Base-by-base conservation (phyloP, 2,113 vertebrate species). In the Ameiurus melas region DNA sequence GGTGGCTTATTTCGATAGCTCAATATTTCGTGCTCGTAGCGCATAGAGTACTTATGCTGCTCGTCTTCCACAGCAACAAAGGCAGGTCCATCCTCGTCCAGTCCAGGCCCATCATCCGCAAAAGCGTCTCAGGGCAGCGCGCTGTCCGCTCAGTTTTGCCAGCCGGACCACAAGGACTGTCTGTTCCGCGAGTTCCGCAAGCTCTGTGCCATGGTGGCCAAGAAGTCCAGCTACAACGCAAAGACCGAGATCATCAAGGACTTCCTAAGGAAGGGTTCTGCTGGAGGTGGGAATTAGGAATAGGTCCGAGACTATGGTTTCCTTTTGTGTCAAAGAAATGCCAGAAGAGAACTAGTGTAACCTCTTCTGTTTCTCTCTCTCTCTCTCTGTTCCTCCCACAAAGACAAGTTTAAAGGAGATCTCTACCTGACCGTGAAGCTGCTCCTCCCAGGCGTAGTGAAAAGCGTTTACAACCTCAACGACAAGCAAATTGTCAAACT, bases 401-500 rank as follows among this genome's bases (percentile, higher is more conserved):
- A 88, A 99, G 98, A 99, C 94, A 97, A 97, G 89, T 99, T 99
- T 93, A 97, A 93, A 0, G 98, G 98, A 7, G 97, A 99, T 7
- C 93, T 99, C 5, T 99, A 96, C 93, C 93, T 99, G 90, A 99
- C 98, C 0, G 96, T 99, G 91, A 99, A 99, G 92, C 92, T 99
- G 91, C 95, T 99, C 22, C 94, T 99, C 90, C 98, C 98, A 0
- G 98, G 98, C 0, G 98, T 99, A 53, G 93, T 99, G 70, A 99
- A 99, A 93, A 98, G 96, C 47, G 97, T 99, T 80, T 99, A 99
- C 93, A 99, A 99, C 95, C 96, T 99, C 88, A 99, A 98, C 0
- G 98, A 99, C 93, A 99, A 99, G 93, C 98, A 99, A 95, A 99
- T 99, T 33, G 98, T 98, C 30, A 99, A 99, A 92, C 97, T 99